Percentiles rank a stretch among this genome's conserved stretches.
phyloP scores from a whole-genome alignment of 1,140 invertebrate genomes.

The Hyles euphorbiae region DNA sequence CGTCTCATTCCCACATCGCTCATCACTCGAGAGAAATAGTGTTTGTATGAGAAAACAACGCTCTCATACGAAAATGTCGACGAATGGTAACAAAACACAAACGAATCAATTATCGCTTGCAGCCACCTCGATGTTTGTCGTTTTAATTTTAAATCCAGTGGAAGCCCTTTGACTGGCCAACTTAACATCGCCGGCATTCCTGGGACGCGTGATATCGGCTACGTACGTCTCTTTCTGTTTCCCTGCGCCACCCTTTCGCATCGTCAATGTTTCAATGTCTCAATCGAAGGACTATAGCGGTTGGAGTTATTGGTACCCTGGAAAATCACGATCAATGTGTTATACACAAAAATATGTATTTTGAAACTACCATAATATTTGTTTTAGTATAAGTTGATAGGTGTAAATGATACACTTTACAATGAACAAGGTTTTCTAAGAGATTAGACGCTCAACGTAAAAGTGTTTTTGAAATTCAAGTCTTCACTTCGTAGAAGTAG shows the following conservation, averaged over 20 bases:
- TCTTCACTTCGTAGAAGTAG: no score
- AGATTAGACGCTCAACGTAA: no score
- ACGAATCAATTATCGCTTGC: conserved; percentile 41
- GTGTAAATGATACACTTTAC: no score
- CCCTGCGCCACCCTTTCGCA: conserved; percentile 20
- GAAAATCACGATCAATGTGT: no score
- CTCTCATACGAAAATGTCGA: neutral
- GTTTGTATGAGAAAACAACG: no score
- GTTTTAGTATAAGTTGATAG: no score
- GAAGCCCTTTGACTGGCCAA: conserved; percentile 48
- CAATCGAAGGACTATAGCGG: conserved; percentile 13
- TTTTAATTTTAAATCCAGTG: conserved; percentile 59
- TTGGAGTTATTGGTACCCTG: neutral
- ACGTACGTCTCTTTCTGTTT: conserved; percentile 24
- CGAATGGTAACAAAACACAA: conserved; percentile 10
- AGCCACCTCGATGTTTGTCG: conserved; percentile 44
- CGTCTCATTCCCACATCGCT: no score
- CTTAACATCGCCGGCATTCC: conserved; percentile 49
- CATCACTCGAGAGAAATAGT: no score
- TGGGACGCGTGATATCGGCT: conserved; percentile 35
- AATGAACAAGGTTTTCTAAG: no score
- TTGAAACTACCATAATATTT: no score
- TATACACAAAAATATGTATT: no score
- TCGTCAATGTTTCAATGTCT: conserved; percentile 9
- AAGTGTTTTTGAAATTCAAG: no score